Conservation (phyloP, 64 coral and sea anemone species). For the Actinia equina region DNA sequence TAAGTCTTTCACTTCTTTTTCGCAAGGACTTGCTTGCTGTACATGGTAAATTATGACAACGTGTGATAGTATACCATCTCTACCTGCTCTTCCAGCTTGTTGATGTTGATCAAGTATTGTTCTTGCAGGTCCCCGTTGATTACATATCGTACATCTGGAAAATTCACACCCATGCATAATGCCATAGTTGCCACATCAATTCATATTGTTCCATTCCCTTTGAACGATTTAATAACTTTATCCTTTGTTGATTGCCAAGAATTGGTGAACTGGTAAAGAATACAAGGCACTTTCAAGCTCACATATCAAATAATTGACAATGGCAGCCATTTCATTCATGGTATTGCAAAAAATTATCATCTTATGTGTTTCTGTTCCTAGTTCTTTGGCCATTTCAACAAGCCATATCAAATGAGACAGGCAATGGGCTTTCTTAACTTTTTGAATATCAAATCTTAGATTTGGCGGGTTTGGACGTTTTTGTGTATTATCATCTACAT, state of each 20-base stretch:
- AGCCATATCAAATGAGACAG: slow-evolving; percentile 26
- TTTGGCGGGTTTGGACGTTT: slow-evolving; percentile 40
- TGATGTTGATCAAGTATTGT: slow-evolving; percentile 40
- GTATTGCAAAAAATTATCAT: slow-evolving; percentile 58
- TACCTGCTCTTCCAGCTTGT: slow-evolving; percentile 36
- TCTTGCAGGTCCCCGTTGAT: slow-evolving; percentile 35
- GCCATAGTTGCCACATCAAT: slow-evolving; percentile 31
- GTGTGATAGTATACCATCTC: slow-evolving; percentile 31
- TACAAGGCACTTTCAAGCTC: slow-evolving; percentile 9
- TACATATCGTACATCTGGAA: slow-evolving; percentile 33
- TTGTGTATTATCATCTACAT: no score
- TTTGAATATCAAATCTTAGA: slow-evolving; percentile 18
- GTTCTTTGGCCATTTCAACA: neutral
- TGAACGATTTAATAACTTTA: neutral
- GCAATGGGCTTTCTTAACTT: neutral
- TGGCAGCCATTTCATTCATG: slow-evolving; percentile 36
- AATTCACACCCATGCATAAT: slow-evolving; percentile 48
- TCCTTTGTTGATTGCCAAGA: slow-evolving; percentile 18
- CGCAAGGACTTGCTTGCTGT: slow-evolving; percentile 32
- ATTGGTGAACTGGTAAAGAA: neutral
- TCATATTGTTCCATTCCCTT: slow-evolving; percentile 19
- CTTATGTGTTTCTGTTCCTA: slow-evolving; percentile 2
- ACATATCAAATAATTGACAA: slow-evolving; percentile 25
- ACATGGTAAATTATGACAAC: slow-evolving; percentile 32
- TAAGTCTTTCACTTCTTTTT: slow-evolving; percentile 41